phyloP scores from a whole-genome alignment of 2,888 invertebrate species.

The Dryadula phaetusa region DNA sequence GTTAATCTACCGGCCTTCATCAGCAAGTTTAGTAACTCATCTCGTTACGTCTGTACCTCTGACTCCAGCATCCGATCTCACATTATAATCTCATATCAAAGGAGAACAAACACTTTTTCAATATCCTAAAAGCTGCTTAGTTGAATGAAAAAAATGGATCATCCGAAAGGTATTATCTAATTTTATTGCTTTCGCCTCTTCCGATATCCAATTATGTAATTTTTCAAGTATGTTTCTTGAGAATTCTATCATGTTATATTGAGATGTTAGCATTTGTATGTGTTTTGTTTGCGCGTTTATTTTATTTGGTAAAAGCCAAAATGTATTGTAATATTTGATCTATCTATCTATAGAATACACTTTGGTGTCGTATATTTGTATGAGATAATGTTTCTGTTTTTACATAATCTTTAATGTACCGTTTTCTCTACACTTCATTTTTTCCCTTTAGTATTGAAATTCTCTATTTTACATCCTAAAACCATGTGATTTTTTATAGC shows the following conservation, averaged over 20 bases:
- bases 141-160: constrained; percentile 39
- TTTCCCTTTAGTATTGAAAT: too few relatives aligned
- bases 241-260: not conserved
- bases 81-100: constrained; percentile 36
- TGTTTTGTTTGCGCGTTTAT: not conserved
- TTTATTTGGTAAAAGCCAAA: too few relatives aligned
- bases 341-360: too few relatives aligned
- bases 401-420: too few relatives aligned
- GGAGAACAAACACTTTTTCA: constrained; percentile 37
- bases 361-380: too few relatives aligned
- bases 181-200: constrained; percentile 28
- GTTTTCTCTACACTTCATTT: too few relatives aligned
- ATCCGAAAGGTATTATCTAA: constrained; percentile 28
- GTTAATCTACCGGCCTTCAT: not conserved
- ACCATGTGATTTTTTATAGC: too few relatives aligned
- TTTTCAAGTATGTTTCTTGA: not conserved
- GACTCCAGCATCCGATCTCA: not conserved
- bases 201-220: constrained; percentile 1
- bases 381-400: too few relatives aligned
- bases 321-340: not conserved
- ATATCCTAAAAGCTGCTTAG: constrained; percentile 39
- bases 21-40: not conserved
- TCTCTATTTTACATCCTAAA: too few relatives aligned
- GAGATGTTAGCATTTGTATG: not conserved
- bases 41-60: not conserved